phyloP scores from a whole-genome alignment of 2,888 invertebrate genomes.

The Drosophila sordidula region DNA sequence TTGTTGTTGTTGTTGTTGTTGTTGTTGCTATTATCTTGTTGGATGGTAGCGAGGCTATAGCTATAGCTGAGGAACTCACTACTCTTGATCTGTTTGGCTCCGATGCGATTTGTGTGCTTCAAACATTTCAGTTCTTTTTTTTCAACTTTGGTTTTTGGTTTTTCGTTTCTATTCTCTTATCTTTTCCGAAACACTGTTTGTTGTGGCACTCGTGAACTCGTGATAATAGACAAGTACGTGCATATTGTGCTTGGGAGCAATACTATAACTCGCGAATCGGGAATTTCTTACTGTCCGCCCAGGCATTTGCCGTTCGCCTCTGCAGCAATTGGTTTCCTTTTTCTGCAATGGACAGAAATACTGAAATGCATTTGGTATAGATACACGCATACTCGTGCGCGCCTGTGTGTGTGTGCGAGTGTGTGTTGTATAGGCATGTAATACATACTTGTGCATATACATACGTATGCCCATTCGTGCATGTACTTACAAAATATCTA shows the following conservation, averaged over 20 bases:
- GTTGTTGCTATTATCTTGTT: not conserved
- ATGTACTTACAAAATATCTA: not conserved
- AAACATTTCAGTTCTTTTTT: constrained; percentile 21
- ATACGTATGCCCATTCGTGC: not conserved
- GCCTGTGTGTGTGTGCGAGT: not conserved
- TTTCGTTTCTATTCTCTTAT: not conserved
- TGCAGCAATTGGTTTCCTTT: constrained; percentile 5
- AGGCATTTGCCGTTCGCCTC: constrained; percentile 1
- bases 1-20: constrained; percentile 1
- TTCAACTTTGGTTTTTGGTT: no score
- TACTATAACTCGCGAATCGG: not conserved
- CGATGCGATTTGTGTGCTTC: constrained; percentile 5
- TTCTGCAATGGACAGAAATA: constrained; percentile 58
- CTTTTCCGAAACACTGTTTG: not conserved
- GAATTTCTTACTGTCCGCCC: not conserved
- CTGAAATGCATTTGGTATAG: constrained; percentile 65
- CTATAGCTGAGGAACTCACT: constrained; percentile 40
- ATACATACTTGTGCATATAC: not conserved
- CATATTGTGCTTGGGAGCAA: not conserved
- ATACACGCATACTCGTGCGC: constrained; percentile 40
- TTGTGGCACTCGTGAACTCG: not conserved
- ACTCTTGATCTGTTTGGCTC: constrained; percentile 21
- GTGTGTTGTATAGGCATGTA: constrained; percentile 16
- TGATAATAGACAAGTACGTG: not conserved
- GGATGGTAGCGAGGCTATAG: constrained; percentile 15